phyloP scores from a whole-genome alignment of 2,797 vertebrate species.

The Sebastes steindachneri region DNA sequence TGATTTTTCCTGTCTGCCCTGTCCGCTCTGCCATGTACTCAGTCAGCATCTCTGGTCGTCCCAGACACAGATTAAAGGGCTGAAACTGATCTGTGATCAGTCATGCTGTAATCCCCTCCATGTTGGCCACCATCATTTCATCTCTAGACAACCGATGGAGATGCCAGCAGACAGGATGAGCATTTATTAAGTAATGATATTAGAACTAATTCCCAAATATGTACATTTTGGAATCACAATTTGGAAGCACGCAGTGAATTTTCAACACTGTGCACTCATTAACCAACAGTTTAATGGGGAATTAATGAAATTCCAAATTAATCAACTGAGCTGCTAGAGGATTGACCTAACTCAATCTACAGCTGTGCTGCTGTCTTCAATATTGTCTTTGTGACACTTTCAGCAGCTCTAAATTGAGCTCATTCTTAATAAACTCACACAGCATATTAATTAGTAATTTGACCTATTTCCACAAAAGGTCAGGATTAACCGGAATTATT shows the following conservation, averaged over 20 bases:
- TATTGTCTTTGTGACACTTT: constrained; percentile 41
- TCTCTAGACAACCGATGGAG: constrained; percentile 30
- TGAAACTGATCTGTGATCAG: constrained; percentile 74
- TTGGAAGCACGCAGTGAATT: constrained; percentile 6
- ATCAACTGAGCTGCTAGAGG: constrained; percentile 47
- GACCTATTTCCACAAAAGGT: constrained; percentile 43
- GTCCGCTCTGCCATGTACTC: constrained; percentile 6
- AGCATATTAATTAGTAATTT: constrained; percentile 55
- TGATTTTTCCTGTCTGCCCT: constrained; percentile 49
- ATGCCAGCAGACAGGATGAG: constrained; percentile 48
- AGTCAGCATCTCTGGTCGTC: constrained; percentile 35
- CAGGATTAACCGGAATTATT: constrained; percentile 43
- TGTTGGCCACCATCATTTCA: constrained; percentile 57
- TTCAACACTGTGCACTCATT: constrained; percentile 19
- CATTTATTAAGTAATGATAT: constrained; percentile 33
- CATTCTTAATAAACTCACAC: constrained; percentile 54
- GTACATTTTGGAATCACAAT: not conserved
- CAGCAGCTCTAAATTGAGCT: constrained; percentile 29
- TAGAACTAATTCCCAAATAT: constrained; percentile 28
- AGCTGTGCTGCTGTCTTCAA: constrained; percentile 25
- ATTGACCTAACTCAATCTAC: constrained; percentile 44
- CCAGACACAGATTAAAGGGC: constrained; percentile 67
- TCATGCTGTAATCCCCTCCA: constrained; percentile 51
- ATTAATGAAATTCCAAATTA: constrained; percentile 64
- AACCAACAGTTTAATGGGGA: constrained; percentile 51